Evolutionary conservation across 2,113 vertebrate genomes (phyloP), one percentile per base, ranked within the genome.

Genomic region (Perca schrenkii): DNA sequence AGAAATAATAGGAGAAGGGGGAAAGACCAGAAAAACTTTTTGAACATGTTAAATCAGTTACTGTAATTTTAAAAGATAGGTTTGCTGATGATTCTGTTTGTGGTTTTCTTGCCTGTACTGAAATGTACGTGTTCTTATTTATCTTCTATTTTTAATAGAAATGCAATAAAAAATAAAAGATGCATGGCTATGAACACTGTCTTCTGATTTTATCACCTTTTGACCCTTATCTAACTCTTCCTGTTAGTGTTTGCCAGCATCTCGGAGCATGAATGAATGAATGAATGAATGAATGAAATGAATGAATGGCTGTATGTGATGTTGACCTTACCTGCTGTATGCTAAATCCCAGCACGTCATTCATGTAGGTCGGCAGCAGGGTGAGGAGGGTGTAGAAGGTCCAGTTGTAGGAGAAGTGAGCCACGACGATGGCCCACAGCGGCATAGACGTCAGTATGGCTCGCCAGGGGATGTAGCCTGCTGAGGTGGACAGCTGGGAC

Each of bases 371-470:
- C 15, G 98, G 98, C 85, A 99, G 92, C 85, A 99, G 96, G 0
- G 98, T 99, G 82, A 99, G 94, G 52, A 99, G 95, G 0, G 98
- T 99, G 80, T 99, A 99, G 92, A 99, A 99, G 85, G 97, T 98
- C 98, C 98, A 99, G 66, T 99, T 99, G 85, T 97, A 99, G 78
- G 97, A 99, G 92, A 99, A 99, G 80, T 99, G 98, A 82, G 98
- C 97, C 62, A 98, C 97, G 3, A 99, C 96, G 2, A 99, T 99
- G 74, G 98, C 97, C 97, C 96, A 97, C 36, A 99, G 94, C 0
- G 98, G 97, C 52, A 90, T 10, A 1, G 98, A 99, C 2, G 92
- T 95, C 62, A 97, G 65, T 6, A 99, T 98, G 72, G 96, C 90
- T 15, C 54, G 61, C 97, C 98, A 99, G 2, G 98, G 98, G 74